These are phyloP conservation scores for Spatulosminthurus flaviceps DNA, from an alignment of 2,888 invertebrate species.

Conservation along the genomic window DNA sequence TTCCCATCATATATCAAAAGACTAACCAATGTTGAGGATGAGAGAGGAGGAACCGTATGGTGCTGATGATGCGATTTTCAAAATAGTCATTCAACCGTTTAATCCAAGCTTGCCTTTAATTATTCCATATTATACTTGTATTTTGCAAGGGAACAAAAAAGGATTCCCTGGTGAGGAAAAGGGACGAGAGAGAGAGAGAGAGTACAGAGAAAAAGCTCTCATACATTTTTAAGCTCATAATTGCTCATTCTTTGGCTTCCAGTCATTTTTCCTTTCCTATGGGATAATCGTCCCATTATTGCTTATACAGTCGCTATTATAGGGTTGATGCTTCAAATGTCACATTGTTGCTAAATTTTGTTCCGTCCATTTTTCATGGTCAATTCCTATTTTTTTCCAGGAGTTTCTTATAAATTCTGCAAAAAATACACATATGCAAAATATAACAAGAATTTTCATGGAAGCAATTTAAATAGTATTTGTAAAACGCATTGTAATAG, in stretches of 20 bases:
- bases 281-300: too few species aligned
- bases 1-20: constrained; percentile 8
- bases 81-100: constrained; percentile 20
- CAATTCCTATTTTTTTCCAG: too few species aligned
- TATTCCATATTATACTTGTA: constrained; percentile 31
- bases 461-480: too few species aligned
- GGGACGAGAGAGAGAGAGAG: too few species aligned
- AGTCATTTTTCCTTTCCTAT: neutral
- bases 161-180: constrained; percentile 24
- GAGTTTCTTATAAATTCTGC: too few species aligned
- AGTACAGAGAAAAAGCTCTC: neutral
- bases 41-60: constrained; percentile 1
- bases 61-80: constrained; percentile 22
- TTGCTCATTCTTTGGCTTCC: neutral
- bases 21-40: neutral
- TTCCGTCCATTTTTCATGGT: too few species aligned
- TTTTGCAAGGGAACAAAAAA: constrained; percentile 15
- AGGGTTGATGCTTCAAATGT: too few species aligned
- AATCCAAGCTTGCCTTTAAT: constrained; percentile 32
- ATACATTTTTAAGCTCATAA: constrained; percentile 1
- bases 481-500: too few species aligned
- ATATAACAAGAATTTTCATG: too few species aligned
- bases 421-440: too few species aligned
- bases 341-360: too few species aligned
- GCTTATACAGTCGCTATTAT: too few species aligned